Conservation (phyloP, 2,888 invertebrate species). For the Rhamnusium bicolor region DNA sequence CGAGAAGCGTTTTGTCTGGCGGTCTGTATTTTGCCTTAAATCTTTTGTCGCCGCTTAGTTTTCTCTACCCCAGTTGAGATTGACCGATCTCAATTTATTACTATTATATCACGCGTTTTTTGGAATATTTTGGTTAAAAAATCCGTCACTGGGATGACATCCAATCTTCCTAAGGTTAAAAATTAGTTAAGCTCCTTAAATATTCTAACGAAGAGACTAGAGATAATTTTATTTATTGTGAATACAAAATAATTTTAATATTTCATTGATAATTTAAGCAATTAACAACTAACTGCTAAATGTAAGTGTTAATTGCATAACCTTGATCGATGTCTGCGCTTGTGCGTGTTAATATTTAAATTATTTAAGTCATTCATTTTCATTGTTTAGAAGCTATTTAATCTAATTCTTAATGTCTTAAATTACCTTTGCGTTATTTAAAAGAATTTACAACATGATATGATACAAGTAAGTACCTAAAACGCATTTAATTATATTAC, state of each 20-base stretch:
- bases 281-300: conserved; percentile 5
- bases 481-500: background rate
- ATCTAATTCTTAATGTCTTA: conserved; percentile 3
- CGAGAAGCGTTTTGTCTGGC: no score
- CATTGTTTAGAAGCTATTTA: conserved; percentile 14
- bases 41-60: no score
- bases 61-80: no score
- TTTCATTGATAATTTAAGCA: conserved; percentile 8
- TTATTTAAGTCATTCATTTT: conserved; percentile 15
- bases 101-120: no score
- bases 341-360: conserved; percentile 28
- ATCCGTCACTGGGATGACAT: no score
- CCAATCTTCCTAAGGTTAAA: no score
- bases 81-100: no score
- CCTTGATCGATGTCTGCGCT: conserved; percentile 26
- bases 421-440: background rate
- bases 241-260: background rate
- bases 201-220: no score
- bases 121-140: no score
- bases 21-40: no score
- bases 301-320: conserved; percentile 22
- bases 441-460: background rate
- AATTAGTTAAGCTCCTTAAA: no score
- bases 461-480: background rate
- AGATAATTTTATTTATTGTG: background rate